A percentile compares a stretch with the other conserved stretches of the same genome.
phyloP scores from a whole-genome alignment of 2,797 vertebrate genomes.

The Danio tinwini region DNA sequence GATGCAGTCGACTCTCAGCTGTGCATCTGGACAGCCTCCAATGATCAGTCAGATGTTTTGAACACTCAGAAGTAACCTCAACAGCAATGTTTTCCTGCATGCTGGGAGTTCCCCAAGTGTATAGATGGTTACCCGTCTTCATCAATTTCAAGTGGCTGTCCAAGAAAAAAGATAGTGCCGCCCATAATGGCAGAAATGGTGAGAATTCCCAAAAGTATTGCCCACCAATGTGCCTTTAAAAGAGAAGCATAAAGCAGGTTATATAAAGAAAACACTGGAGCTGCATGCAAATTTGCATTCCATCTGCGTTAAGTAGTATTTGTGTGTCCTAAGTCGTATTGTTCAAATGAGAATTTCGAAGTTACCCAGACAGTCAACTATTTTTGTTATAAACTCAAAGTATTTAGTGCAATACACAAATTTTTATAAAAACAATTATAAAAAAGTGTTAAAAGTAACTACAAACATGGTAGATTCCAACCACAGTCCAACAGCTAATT shows the following conservation, averaged over 20 bases:
- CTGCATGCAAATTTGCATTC: no score
- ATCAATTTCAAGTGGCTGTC: conserved; percentile 68
- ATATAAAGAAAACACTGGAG: neutral
- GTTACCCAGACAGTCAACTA: no score
- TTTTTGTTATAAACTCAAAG: no score
- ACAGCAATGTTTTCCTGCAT: neutral
- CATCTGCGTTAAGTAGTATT: no score
- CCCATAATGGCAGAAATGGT: conserved; percentile 79
- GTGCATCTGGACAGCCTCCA: conserved; percentile 10
- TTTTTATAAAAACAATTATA: no score
- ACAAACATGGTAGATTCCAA: no score
- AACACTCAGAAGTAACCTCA: neutral
- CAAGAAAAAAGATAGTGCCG: conserved; percentile 75
- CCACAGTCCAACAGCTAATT: no score
- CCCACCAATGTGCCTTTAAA: conserved; percentile 81
- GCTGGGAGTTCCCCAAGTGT: neutral
- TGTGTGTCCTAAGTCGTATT: no score
- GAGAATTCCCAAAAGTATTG: conserved; percentile 76
- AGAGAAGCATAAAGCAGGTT: neutral
- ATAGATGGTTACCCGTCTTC: neutral
- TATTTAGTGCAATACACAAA: no score
- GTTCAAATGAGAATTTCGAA: no score
- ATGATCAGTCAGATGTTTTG: neutral
- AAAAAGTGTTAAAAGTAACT: no score
- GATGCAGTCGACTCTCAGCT: conserved; percentile 36